Evolutionary conservation across 2,113 vertebrate species (phyloP).

Genomic region (Spheniscus mendiculus): DNA sequence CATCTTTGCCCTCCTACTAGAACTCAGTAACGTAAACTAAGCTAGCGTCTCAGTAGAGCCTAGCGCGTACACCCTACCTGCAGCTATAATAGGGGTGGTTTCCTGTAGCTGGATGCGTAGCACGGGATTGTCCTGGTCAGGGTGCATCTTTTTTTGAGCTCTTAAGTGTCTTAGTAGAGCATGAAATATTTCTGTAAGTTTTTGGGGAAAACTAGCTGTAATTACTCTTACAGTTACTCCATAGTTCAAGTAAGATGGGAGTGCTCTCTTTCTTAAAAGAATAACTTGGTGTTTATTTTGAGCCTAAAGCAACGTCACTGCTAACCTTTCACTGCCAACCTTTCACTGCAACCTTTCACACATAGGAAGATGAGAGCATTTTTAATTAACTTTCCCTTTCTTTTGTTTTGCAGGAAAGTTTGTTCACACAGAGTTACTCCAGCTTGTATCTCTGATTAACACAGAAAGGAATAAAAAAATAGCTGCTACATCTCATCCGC

Average conservation of each 20-base stretch:
- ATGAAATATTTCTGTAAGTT: not conserved
- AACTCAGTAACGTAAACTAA: not conserved
- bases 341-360: not conserved
- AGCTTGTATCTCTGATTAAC: conserved; percentile 85
- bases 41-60: not conserved
- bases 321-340: not conserved
- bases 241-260: not conserved
- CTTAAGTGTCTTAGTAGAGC: not conserved
- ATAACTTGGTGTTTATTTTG: not conserved
- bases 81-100: not conserved
- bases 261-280: not conserved
- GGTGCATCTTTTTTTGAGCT: not conserved
- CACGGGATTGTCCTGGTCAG: not conserved
- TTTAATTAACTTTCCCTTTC: not conserved
- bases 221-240: not conserved
- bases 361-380: not conserved
- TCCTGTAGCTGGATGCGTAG: fast-evolving
- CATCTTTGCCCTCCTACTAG: not conserved
- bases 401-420: conserved; percentile 85
- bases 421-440: conserved; percentile 89
- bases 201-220: not conserved
- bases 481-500: not conserved
- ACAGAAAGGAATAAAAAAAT: conserved; percentile 78
- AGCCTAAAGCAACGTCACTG: not conserved
- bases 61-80: no score